These are phyloP conservation scores for Metopolophium dirhodum DNA, from an alignment of 1,140 invertebrate species.

Conservation along the genomic window DNA sequence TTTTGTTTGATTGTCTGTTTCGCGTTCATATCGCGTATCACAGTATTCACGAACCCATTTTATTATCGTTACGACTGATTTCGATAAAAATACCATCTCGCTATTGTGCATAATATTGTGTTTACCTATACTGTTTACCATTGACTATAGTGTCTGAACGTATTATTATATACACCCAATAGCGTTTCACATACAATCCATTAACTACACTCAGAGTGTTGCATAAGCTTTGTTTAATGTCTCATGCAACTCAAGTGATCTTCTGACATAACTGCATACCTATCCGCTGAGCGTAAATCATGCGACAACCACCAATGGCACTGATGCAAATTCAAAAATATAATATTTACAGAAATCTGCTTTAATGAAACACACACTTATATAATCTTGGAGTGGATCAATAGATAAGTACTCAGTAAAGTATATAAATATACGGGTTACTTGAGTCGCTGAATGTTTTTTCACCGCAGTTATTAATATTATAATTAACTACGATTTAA, in stretches of 20 bases:
- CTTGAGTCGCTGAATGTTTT: background rate
- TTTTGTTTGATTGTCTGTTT: background rate
- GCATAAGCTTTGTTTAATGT: background rate
- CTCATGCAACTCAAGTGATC: background rate
- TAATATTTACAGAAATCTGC: background rate
- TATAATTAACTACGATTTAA: background rate
- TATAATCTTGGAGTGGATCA: background rate
- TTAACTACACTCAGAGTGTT: background rate
- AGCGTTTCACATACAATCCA: background rate
- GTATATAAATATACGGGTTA: background rate
- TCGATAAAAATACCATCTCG: background rate
- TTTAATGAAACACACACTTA: background rate
- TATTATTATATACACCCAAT: background rate
- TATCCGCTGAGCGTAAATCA: background rate
- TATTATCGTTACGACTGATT: background rate
- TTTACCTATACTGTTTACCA: background rate
- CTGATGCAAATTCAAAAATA: background rate
- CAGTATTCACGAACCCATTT: too few relatives aligned
- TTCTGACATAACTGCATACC: background rate
- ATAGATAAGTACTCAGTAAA: background rate
- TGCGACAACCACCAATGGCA: background rate
- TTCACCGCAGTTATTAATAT: background rate
- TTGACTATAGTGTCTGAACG: background rate
- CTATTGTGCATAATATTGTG: background rate
- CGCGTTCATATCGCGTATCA: background rate